Conservation (phyloP, 1,140 invertebrate species). For the Drosophila littoralis region DNA sequence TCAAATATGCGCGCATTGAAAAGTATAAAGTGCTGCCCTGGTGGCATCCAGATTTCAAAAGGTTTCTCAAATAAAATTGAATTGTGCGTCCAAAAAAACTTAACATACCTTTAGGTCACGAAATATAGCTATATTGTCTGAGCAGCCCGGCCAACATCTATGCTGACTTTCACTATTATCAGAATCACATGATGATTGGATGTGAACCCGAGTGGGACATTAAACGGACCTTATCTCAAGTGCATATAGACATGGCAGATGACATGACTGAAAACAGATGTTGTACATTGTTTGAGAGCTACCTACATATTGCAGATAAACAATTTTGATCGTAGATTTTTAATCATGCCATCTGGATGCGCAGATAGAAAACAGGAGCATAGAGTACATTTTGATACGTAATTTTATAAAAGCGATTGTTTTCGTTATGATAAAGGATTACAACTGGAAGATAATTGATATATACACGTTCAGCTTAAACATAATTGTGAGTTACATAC, state of each 20-base stretch:
- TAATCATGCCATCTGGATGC: not conserved
- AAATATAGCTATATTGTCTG: not conserved
- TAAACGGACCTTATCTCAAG: slow-evolving; percentile 27
- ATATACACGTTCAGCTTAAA: slow-evolving; percentile 70
- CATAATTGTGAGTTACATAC: slow-evolving; percentile 51
- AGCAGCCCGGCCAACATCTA: not conserved
- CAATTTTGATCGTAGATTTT: not conserved
- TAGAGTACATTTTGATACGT: slow-evolving; percentile 29
- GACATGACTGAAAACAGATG: slow-evolving; percentile 17
- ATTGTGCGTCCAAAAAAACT: not conserved
- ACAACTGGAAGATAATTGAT: slow-evolving; percentile 68
- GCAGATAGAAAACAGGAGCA: not conserved
- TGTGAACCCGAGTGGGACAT: not conserved
- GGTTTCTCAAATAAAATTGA: slow-evolving; percentile 63
- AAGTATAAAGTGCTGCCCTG: slow-evolving; percentile 72
- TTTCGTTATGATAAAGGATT: slow-evolving; percentile 44
- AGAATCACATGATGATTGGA: not conserved
- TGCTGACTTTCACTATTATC: not conserved
- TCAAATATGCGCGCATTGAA: slow-evolving; percentile 65
- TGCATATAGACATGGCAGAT: not conserved
- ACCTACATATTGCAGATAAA: not conserved
- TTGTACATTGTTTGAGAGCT: slow-evolving; percentile 12
- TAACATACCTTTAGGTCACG: not conserved
- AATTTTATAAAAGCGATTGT: slow-evolving; percentile 60
- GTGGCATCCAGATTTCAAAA: slow-evolving; percentile 78